These are phyloP conservation scores for Hemitrygon akajei DNA, from an alignment of 2,797 vertebrate genomes.

Conservation along the genomic window DNA sequence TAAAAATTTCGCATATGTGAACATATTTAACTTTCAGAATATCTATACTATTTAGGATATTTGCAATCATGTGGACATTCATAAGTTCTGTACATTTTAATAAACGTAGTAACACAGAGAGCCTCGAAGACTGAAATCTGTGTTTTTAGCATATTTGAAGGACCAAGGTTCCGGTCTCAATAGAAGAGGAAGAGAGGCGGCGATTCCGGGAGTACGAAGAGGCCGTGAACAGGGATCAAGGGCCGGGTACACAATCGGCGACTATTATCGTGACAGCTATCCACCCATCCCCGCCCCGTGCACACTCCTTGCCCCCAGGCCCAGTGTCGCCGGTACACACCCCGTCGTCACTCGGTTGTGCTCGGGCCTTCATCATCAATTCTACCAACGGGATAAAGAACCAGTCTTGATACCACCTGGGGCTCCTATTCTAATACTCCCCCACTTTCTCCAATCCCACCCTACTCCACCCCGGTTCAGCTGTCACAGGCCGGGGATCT, in stretches of 20 bases:
- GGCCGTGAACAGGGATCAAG: not conserved
- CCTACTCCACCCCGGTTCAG: not conserved
- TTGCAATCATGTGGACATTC: not conserved
- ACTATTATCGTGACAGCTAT: too few relatives aligned
- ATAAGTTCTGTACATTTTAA: not conserved
- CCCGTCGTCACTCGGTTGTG: not conserved
- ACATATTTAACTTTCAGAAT: not conserved
- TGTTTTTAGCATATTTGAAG: not conserved
- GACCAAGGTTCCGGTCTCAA: not conserved
- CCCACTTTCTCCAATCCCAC: not conserved
- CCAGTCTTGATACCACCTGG: too few relatives aligned
- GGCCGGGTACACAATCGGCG: not conserved
- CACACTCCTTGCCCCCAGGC: not conserved
- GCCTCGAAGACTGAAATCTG: not conserved
- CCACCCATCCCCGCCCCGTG: not conserved
- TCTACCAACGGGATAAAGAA: not conserved
- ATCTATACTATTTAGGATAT: not conserved
- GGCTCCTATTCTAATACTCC: slow-evolving; percentile 6
- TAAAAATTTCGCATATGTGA: not conserved
- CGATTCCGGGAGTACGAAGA: not conserved
- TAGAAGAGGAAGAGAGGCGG: not conserved
- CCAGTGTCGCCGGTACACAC: not conserved
- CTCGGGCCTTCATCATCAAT: not conserved
- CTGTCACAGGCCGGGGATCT: slow-evolving; percentile 30
- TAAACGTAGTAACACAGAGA: not conserved